phyloP scores from a whole-genome alignment of 2,113 vertebrate genomes.

The Casuarius casuarius region DNA sequence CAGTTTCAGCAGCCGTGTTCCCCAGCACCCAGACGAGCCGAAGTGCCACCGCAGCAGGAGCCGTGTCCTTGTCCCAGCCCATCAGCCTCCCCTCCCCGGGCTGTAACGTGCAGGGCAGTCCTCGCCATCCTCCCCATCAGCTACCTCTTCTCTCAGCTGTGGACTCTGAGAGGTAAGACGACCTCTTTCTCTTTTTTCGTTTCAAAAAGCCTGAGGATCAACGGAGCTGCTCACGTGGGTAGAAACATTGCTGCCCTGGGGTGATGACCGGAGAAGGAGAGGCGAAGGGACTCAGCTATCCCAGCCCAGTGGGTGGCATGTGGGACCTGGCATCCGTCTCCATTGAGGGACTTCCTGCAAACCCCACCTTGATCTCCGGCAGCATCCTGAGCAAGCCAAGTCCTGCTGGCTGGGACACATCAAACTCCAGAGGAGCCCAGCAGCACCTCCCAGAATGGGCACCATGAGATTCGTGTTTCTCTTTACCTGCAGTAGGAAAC shows the following conservation, averaged over 20 bases:
- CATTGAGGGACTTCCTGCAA: background rate
- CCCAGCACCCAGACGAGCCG: conserved; percentile 70
- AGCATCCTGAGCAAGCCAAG: background rate
- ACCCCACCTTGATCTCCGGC: background rate
- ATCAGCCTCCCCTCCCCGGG: conserved; percentile 78
- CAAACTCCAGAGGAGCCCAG: background rate
- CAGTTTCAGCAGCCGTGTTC: conserved; percentile 76
- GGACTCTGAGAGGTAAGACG: conserved; percentile 80
- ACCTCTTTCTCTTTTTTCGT: background rate
- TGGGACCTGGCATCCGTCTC: background rate
- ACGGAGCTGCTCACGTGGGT: conserved; percentile 39
- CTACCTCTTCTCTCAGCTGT: conserved; percentile 72
- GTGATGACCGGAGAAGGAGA: background rate
- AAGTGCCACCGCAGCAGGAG: conserved; percentile 67
- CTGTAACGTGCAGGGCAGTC: conserved; percentile 74
- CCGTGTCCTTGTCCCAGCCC: conserved; percentile 72
- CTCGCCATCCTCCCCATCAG: conserved; percentile 75
- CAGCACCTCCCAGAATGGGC: background rate
- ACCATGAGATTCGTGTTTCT: background rate
- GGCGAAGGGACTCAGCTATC: background rate
- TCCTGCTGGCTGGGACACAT: background rate
- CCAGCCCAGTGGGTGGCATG: background rate
- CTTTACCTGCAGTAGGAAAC: conserved; percentile 29
- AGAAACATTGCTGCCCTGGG: conserved; percentile 22
- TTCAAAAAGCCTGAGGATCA: background rate